Base-by-base conservation (phyloP, 2,797 vertebrate genomes). In the Macrochelys suwanniensis region DNA sequence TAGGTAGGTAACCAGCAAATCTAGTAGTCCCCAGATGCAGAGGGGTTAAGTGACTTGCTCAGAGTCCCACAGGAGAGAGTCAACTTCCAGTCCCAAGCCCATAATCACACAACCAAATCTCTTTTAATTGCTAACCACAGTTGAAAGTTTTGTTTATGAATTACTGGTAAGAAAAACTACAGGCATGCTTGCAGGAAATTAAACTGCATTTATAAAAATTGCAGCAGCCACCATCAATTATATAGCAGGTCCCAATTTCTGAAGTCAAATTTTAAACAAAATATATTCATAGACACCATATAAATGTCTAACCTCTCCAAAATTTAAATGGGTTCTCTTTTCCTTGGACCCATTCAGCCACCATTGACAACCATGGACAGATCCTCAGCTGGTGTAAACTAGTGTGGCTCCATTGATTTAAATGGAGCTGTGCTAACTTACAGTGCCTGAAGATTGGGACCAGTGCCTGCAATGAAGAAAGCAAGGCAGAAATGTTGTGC, bases 401-500 rank as follows among this genome's bases (percentile, higher is more conserved):
- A 86, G 12, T 16, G 15, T 8, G 8, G 8, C 25, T 77, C 47
- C 25, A 8, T 17, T 77, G 26, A 77, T 77, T 77, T 77, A 77
- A 77, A 77, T 47, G 26, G 74, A 77, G 25, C 74, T 47, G 23
- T 16, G 26, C 25, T 0, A 1, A 87, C n/a, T 80, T 79, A 45
- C 15, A 25, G 23, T 53, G 8, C n/a, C n/a, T 71, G 19, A 71
- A 71, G n/a, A 37, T 81, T 42, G 82, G 94, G 82, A 87, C 42
- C 65, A 82, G 53, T 65, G 59, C 21, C 37, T 17, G 65, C 54
- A 61, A 21, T 8, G 5, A 5, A 19, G 77, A 12, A 2, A 7
- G 26, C 10, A 37, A 61, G 12, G 53, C 59, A 61, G 8, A 1
- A 71, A 28, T 2, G 23, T 2, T 17, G 11, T 0, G 0, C 11